Conservation (phyloP, 1,140 invertebrate genomes). For the Cotesia chilonis region DNA sequence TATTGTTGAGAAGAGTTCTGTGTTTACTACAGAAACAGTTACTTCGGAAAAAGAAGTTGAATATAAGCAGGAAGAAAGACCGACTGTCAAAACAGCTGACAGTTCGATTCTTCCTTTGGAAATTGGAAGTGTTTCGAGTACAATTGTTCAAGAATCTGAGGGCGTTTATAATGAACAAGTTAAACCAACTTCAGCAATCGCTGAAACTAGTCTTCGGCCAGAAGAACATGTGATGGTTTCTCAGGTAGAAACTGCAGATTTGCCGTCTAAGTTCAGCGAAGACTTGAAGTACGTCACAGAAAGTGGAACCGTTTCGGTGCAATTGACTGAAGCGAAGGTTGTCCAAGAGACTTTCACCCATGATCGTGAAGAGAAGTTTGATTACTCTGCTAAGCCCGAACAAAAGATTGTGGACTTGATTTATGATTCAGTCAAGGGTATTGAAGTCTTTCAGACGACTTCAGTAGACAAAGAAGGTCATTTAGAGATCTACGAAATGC, state of each 20-base stretch:
- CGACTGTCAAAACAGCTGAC: constrained; percentile 64
- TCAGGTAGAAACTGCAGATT: constrained; percentile 68
- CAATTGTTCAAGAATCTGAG: constrained; percentile 70
- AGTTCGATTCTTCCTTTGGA: constrained; percentile 67
- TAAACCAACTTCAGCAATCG: constrained; percentile 63
- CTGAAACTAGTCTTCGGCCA: constrained; percentile 64
- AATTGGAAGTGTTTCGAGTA: constrained; percentile 66
- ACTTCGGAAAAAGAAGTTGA: constrained; percentile 70
- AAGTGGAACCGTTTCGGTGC: constrained; percentile 61
- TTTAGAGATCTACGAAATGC: constrained; percentile 63
- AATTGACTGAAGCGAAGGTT: constrained; percentile 69
- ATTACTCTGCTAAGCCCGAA: constrained; percentile 54
- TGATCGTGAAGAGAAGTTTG: constrained; percentile 65
- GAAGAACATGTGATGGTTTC: constrained; percentile 68
- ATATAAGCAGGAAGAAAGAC: constrained; percentile 60
- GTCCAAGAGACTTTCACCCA: constrained; percentile 66
- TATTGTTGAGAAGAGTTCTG: constrained; percentile 69
- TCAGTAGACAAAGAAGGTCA: constrained; percentile 69
- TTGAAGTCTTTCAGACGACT: constrained; percentile 66
- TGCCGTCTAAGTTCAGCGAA: constrained; percentile 66
- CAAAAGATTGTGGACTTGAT: constrained; percentile 55
- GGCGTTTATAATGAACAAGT: constrained; percentile 58
- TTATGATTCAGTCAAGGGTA: constrained; percentile 62
- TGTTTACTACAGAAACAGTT: constrained; percentile 69
- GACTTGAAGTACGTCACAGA: constrained; percentile 67